Evolutionary conservation across 2,113 vertebrate genomes (phyloP).

Genomic region (Sisor rabdophorus): DNA sequence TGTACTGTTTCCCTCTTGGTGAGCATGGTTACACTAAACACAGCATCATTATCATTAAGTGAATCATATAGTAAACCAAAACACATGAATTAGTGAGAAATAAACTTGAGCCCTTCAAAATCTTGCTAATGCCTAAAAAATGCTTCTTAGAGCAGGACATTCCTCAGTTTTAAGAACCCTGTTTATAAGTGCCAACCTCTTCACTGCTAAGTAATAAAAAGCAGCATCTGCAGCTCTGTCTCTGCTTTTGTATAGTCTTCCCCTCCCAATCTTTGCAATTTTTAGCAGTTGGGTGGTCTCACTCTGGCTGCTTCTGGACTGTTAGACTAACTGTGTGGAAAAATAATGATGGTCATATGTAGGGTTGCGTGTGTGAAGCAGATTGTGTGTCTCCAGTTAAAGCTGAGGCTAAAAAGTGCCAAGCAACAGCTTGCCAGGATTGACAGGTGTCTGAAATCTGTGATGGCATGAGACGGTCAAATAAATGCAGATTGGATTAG

Average conservation of each 20-base stretch:
- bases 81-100: conserved; percentile 15
- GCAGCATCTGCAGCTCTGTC: conserved; percentile 53
- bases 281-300: conserved; percentile 59
- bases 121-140: neutral
- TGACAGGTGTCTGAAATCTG: conserved; percentile 36
- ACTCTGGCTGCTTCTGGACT: conserved; percentile 51
- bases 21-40: neutral
- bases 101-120: conserved; percentile 33
- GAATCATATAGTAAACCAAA: conserved; percentile 20
- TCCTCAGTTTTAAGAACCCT: conserved; percentile 4
- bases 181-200: neutral
- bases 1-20: neutral
- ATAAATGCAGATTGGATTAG: conserved; percentile 3
- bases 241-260: conserved; percentile 26
- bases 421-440: conserved; percentile 27
- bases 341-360: conserved; percentile 59
- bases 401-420: conserved; percentile 26
- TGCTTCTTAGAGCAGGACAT: neutral
- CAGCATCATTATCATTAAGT: conserved; percentile 26
- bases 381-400: conserved; percentile 49
- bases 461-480: conserved; percentile 4
- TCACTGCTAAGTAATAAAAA: conserved; percentile 48
- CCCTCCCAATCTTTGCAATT: conserved; percentile 25
- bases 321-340: conserved; percentile 62
- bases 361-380: conserved; percentile 42